Conservation (phyloP, 2,888 invertebrate species). For the Fragum fragum region DNA sequence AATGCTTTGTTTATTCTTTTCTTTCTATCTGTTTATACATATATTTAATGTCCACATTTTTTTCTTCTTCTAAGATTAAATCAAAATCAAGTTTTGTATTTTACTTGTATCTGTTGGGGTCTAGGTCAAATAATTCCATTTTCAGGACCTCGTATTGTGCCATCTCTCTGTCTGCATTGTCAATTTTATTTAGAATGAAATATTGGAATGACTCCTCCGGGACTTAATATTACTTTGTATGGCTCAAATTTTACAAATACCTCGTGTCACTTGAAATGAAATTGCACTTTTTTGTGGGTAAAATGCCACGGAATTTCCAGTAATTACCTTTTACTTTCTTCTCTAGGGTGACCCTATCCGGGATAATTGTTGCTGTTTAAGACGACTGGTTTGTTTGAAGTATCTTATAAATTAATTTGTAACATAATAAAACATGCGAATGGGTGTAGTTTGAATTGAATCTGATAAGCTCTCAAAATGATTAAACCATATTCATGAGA, state of each 20-base stretch:
- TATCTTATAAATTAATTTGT: too few species aligned
- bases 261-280: conserved; percentile 1
- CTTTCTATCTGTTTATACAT: too few species aligned
- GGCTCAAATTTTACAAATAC: conserved; percentile 1
- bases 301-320: neutral
- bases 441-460: too few species aligned
- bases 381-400: neutral
- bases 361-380: neutral
- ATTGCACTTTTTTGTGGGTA: neutral
- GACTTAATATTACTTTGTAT: neutral
- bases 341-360: neutral
- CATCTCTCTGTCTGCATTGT: neutral
- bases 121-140: neutral
- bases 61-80: too few species aligned
- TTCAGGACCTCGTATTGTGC: neutral
- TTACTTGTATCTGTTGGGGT: too few species aligned
- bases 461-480: too few species aligned
- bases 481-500: too few species aligned
- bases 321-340: neutral
- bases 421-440: too few species aligned
- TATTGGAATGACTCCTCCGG: neutral
- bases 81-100: too few species aligned
- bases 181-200: conserved; percentile 9
- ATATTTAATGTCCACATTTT: too few species aligned
- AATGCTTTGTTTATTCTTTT: too few species aligned